Evolutionary conservation across 1,140 invertebrate genomes (phyloP).

Genomic region (Lucilia cuprina): DNA sequence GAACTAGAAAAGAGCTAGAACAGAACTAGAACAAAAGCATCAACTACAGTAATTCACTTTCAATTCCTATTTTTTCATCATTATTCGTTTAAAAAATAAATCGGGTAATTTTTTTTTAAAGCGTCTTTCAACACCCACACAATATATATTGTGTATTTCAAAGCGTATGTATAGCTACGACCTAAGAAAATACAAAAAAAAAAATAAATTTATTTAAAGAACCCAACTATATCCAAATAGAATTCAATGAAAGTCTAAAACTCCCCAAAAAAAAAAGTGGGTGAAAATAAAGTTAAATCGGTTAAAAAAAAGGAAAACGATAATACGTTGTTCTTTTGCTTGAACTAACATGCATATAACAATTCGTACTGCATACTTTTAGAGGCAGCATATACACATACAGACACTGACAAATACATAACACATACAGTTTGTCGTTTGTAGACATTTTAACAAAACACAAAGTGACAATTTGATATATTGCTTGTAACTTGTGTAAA

Average conservation of each 20-base stretch:
- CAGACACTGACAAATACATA: background rate
- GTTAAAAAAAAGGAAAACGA: background rate
- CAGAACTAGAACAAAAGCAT: no score
- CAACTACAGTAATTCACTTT: no score
- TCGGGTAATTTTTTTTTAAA: no score
- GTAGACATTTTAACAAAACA: background rate
- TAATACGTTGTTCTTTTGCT: background rate
- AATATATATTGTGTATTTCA: no score
- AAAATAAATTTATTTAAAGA: background rate
- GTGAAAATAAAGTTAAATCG: background rate
- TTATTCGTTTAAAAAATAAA: no score
- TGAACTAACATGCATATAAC: background rate
- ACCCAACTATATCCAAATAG: background rate
- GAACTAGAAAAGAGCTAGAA: background rate
- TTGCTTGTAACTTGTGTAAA: conserved; percentile 31
- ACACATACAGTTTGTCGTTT: no score
- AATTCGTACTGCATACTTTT: background rate
- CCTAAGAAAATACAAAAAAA: background rate
- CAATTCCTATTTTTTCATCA: no score
- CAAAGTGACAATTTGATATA: conserved; percentile 28
- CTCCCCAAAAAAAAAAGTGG: background rate
- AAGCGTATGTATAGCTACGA: no score
- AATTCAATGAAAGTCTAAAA: background rate
- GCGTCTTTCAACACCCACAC: no score
- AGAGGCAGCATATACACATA: background rate